Base-by-base conservation (phyloP, 1,140 invertebrate species). In the Trypoxylus dichotomus region DNA sequence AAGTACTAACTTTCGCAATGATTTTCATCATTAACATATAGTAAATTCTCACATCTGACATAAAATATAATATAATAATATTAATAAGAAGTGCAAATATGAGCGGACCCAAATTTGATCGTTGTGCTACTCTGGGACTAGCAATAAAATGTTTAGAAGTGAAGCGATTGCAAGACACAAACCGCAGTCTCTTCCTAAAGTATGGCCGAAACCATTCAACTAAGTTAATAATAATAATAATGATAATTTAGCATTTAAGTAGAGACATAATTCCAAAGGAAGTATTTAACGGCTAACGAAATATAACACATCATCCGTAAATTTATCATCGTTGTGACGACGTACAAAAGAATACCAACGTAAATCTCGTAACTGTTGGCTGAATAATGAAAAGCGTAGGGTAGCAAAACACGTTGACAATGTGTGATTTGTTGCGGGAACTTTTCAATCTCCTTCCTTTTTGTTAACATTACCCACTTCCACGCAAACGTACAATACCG, bases 361-460 rank as follows among this genome's bases (percentile, higher is more conserved):
- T 74, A 74, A 74, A 74, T 74, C 72, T 71, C 41, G 2, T 3
- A 24, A 74, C 72, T n/a, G 29, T 37, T 74, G 15, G 29, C 41
- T 43, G 72, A 27, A 21, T 74, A 43, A 43, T 74, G 41, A 74
- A 74, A 74, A 3, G 72, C 15, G 32, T 43, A 37, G 72, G 72
- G 72, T 74, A 74, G 72, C 72, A 15, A n/a, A 19, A 24, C n/a
- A 6, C 32, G 72, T 74, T 74, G 72, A 74, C 72, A 74, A 74
- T 74, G 72, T 21, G 41, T 74, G 72, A 74, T 74, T 74, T 74
- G 72, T 68, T 68, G 60, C 60, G 60, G 27, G 60, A 68, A 68
- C 60, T 68, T 68, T 68, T 68, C 60, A 68, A 68, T 68, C 60
- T 21, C 11, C 19, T 29, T 54, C 47, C 47, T 54, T 54, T 68